Evolutionary conservation across 2,797 vertebrate genomes (phyloP), one percentile per base, ranked within the genome.

Genomic region (Tangara arthus): DNA sequence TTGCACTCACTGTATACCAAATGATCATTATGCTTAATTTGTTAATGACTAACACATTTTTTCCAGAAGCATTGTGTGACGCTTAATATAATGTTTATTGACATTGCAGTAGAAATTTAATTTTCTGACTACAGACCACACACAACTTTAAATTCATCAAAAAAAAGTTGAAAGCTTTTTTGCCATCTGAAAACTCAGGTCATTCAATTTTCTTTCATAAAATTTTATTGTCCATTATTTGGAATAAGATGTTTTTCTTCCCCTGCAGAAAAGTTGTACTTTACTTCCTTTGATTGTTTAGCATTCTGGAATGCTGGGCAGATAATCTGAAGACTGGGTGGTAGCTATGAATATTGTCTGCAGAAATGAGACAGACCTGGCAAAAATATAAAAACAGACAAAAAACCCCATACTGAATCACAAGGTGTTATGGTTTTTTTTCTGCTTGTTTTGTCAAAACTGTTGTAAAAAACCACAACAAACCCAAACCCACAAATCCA

Each of bases 341-440:
- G 11, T 35, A 73, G 42, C 42, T 65, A 21, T 18, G 18, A 42
- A 14, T 57, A 79, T 72, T 68, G 27, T 69, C 8, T 32, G 60
- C 4, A 63, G 39, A 53, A 27, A 24, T 57, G 10, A 61, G 23
- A 79, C 20, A 34, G 11, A 66, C 26, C 3, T 41, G 13, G 28
- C 10, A 87, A 75, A 83, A 85, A 59, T 28, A 6, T 50, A 47
- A 37, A 12, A 52, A 10, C 44, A 71, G n/a, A 16, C 4, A 21
- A 63, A 63, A 68, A 4, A 0, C 0, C 3, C 15, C 2, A 11
- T 27, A 23, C 6, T 12, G 5, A 50, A 32, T 47, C 35, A 18
- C 11, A 42, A 24, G 9, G 4, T 30, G 5, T 37, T 57, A 47
- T 15, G 3, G 7, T 2, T 0, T 7, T 12, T 9, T 75, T 52